Conservation (phyloP, 2,113 vertebrate genomes). For the Odontophorus gujanensis region DNA sequence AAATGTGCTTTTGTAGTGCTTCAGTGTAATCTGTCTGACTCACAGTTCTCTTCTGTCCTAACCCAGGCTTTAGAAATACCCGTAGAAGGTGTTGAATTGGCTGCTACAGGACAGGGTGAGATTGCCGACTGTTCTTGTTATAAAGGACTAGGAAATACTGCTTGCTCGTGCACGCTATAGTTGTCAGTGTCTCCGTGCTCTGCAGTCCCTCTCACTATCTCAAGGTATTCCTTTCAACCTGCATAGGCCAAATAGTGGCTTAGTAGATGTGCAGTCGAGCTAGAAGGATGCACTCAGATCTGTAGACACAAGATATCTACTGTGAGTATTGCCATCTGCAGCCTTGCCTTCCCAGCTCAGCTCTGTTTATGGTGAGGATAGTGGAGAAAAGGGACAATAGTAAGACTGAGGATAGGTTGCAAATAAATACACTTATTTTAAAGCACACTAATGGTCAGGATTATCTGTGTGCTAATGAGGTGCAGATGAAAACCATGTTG, state of each 20-base stretch:
- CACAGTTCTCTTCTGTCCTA: neutral
- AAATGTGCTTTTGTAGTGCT: neutral
- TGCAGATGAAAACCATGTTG: constrained; percentile 20
- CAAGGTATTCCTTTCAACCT: constrained; percentile 24
- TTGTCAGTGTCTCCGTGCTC: constrained; percentile 36
- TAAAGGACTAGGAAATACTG: constrained; percentile 13
- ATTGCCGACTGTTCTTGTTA: neutral
- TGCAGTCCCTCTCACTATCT: neutral
- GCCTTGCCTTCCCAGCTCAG: neutral
- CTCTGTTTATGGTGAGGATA: neutral
- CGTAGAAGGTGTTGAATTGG: constrained; percentile 1
- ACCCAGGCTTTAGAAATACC: constrained; percentile 10
- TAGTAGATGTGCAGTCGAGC: neutral
- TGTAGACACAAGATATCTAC: neutral
- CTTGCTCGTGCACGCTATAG: neutral
- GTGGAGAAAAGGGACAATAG: neutral
- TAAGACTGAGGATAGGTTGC: neutral
- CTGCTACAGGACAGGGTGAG: constrained; percentile 18
- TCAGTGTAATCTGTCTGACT: neutral
- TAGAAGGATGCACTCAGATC: neutral
- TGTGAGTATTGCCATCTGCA: neutral
- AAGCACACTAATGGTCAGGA: constrained; percentile 10
- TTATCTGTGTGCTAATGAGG: constrained; percentile 51
- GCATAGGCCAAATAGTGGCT: constrained; percentile 3
- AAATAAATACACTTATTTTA: neutral